Evolutionary conservation across 2,888 invertebrate species (phyloP).

Genomic region (Xanthorhoe spadicearia): DNA sequence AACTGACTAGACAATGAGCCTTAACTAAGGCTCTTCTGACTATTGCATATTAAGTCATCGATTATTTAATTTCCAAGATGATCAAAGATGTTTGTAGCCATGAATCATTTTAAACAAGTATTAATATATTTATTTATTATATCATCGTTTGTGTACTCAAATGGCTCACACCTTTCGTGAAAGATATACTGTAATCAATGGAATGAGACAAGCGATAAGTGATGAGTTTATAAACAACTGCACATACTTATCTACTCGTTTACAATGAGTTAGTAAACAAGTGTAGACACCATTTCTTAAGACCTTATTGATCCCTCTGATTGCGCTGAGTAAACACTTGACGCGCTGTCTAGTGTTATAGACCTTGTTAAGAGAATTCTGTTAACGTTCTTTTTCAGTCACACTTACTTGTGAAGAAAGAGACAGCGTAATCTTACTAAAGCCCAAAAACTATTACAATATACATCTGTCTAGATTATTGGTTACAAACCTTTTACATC

Average conservation of each 20-base stretch:
- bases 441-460: too few relatives aligned
- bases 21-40: too few relatives aligned
- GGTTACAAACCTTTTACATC: neutral
- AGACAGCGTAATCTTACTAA: too few relatives aligned
- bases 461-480: neutral
- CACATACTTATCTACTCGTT: neutral
- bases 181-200: neutral
- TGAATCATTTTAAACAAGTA: neutral
- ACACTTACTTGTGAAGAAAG: too few relatives aligned
- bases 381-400: too few relatives aligned
- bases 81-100: too few relatives aligned
- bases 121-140: slow-evolving; percentile 3
- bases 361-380: too few relatives aligned
- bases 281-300: neutral
- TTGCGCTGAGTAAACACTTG: neutral
- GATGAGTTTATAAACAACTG: neutral
- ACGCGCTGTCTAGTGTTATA: neutral
- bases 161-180: slow-evolving; percentile 14
- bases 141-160: slow-evolving; percentile 23
- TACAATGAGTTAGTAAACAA: neutral
- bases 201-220: neutral
- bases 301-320: neutral
- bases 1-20: too few relatives aligned
- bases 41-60: too few relatives aligned
- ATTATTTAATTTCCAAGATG: too few relatives aligned